phyloP scores from a whole-genome alignment of 1,140 invertebrate genomes.

The Drosophila athabasca region DNA sequence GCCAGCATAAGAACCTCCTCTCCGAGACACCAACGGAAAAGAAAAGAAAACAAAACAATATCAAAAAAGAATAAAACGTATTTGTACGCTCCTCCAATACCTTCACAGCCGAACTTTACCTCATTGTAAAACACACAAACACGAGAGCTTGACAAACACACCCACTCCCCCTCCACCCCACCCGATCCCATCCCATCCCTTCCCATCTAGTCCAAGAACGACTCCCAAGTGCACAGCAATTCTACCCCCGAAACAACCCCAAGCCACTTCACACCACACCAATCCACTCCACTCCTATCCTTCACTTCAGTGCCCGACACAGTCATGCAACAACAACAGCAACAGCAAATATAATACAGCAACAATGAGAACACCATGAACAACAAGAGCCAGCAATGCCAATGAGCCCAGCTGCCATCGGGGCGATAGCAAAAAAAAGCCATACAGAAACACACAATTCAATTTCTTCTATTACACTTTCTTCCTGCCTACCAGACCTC shows the following conservation, averaged over 20 bases:
- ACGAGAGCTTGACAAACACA: conserved; percentile 66
- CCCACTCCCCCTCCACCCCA: conserved; percentile 1
- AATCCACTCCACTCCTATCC: conserved; percentile 10
- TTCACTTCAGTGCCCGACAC: conserved; percentile 44
- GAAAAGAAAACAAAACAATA: conserved; percentile 4
- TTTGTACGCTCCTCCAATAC: conserved; percentile 68
- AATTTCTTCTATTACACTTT: conserved; percentile 78
- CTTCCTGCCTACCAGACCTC: conserved; percentile 53
- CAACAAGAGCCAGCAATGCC: conserved; percentile 48
- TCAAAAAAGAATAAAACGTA: conserved; percentile 43
- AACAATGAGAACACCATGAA: conserved; percentile 36
- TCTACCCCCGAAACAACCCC: conserved; percentile 32
- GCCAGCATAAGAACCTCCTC: conserved; percentile 3
- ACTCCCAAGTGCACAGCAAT: conserved; percentile 74
- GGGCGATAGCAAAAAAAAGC: conserved; percentile 49
- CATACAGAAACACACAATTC: conserved; percentile 65
- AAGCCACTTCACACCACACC: not conserved
- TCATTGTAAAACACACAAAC: conserved; percentile 75
- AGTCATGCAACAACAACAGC: conserved; percentile 19
- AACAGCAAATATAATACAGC: conserved; percentile 11
- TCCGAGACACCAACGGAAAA: conserved; percentile 10
- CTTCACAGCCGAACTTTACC: conserved; percentile 80
- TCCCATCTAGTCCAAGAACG: conserved; percentile 42
- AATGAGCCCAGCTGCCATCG: conserved; percentile 68
- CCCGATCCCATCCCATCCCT: not conserved